These are phyloP conservation scores for Tribolium freemani DNA, from an alignment of 2,888 invertebrate genomes.

Conservation along the genomic window DNA sequence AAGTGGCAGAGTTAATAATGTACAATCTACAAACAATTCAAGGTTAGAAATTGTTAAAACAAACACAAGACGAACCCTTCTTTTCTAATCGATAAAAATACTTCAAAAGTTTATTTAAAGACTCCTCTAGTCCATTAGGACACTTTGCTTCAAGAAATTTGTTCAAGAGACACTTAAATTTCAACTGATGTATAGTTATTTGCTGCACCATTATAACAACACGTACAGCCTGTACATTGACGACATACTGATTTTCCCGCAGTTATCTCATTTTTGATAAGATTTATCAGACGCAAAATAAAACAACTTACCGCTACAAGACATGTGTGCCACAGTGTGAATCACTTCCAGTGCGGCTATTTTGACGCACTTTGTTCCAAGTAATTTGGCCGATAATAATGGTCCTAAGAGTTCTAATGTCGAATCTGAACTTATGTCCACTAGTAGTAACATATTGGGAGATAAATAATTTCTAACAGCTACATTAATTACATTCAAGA, in stretches of 20 bases:
- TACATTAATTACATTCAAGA: conserved; percentile 78
- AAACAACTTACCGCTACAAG: conserved; percentile 76
- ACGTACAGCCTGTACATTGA: background rate
- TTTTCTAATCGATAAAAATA: background rate
- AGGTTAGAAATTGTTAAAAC: background rate
- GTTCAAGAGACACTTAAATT: background rate
- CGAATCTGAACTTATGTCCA: conserved; percentile 77
- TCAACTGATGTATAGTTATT: background rate
- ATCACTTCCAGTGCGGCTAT: conserved; percentile 83
- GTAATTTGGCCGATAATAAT: background rate
- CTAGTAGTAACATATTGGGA: conserved; percentile 80
- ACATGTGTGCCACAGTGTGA: conserved; percentile 78
- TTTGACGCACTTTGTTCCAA: conserved; percentile 80
- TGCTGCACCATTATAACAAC: background rate
- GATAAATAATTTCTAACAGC: conserved; percentile 82
- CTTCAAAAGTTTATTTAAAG: background rate
- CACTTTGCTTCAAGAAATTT: background rate
- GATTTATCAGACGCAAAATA: background rate
- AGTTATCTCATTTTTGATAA: background rate
- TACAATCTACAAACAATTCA: background rate
- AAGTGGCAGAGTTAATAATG: background rate
- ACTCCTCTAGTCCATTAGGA: background rate
- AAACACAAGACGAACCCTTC: background rate
- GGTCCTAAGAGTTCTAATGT: conserved; percentile 74
- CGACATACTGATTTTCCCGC: background rate